A percentile compares a stretch with the other conserved stretches of the same genome.
phyloP scores from a whole-genome alignment of 2,113 vertebrate species.

The Pantherophis guttatus region DNA sequence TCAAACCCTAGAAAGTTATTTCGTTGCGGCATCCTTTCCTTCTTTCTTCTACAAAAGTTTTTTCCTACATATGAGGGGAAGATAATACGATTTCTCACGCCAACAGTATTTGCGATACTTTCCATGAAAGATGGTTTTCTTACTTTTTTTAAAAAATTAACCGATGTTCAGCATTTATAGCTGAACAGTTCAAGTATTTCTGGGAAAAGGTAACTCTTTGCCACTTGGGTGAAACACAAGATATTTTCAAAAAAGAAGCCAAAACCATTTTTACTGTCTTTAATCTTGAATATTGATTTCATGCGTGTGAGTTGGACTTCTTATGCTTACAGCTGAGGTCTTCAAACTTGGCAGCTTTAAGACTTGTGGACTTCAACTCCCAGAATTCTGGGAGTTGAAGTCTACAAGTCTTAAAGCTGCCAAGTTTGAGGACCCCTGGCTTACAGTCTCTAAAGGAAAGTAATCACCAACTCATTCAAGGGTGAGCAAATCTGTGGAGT shows the following conservation, averaged over 20 bases:
- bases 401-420: no score
- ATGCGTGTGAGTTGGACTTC: neutral
- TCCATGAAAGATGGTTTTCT: slow-evolving; percentile 38
- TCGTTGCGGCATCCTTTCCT: no score
- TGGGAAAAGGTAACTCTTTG: slow-evolving; percentile 6
- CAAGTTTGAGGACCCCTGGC: no score
- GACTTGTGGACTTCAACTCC: no score
- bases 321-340: no score
- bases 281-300: neutral
- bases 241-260: slow-evolving; percentile 45
- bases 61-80: neutral
- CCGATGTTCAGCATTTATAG: neutral
- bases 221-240: slow-evolving; percentile 33
- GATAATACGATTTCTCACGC: neutral
- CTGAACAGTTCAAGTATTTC: neutral
- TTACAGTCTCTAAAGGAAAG: neutral
- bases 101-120: neutral
- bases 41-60: neutral
- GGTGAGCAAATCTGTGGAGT: neutral
- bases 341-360: no score
- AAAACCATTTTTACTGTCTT: slow-evolving; percentile 38
- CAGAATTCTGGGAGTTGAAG: no score
- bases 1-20: neutral
- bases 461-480: neutral
- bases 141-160: slow-evolving; percentile 3